Base-by-base conservation (phyloP, 2,113 vertebrate genomes). In the Lophotis ruficrista region DNA sequence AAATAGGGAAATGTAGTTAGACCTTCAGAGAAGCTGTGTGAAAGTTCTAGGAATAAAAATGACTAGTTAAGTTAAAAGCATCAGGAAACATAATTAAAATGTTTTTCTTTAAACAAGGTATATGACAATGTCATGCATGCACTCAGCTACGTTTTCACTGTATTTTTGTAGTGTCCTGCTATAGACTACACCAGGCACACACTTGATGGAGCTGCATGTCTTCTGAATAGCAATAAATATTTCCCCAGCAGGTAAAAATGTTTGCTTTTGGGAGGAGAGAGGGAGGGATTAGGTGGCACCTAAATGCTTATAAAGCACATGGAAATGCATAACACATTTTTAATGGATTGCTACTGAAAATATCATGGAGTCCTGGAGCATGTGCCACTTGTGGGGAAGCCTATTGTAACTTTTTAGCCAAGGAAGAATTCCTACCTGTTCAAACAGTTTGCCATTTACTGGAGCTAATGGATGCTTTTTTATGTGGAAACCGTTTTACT, bases 151-250 rank as follows among this genome's bases (percentile, higher is more conserved):
- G 7, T 91, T 68, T 51, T 82, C 31, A 51, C 65, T 90, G 37
- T 87, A 2, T 87, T 96, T 95, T 92, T 97, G 21, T 97, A 99
- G 99, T 99, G 99, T 97, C 99, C 99, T 96, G 99, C 99, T 92
- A 99, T 99, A 93, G 99, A 99, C 96, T 99, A 99, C 95, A 99
- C 99, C 93, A 99, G 99, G 97, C 99, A 99, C 97, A 99, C 99
- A 37, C 98, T 99, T 97, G 99, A 99, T 97, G 99, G 99, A 97
- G 99, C 99, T 97, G 99, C 99, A 27, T 99, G 99, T 96, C 99
- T 99, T 97, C 98, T 99, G 97, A 99, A 99, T 98, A 99, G 99
- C 98, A 99, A 99, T 99, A 99, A 99, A 98, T 99, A 99, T 97
- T 99, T 99, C 89, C 99, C 99, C 77, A 99, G 99, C 98, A 99